Evolutionary conservation across 2,888 invertebrate genomes (phyloP).

Genomic region (Dioctria linearis): DNA sequence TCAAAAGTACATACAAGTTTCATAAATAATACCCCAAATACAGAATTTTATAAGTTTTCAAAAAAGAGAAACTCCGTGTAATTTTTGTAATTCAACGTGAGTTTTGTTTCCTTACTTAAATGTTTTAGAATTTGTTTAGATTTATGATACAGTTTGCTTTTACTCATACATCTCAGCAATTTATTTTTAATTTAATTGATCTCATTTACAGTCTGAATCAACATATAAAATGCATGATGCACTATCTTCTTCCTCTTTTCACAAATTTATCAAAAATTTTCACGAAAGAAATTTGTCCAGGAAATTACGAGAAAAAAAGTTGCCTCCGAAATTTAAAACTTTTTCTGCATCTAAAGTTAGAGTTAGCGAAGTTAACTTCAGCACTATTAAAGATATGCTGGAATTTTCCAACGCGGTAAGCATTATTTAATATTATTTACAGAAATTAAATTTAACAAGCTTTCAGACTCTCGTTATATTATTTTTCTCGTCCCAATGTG

Average conservation of each 20-base stretch:
- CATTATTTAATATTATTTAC: neutral
- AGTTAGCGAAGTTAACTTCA: neutral
- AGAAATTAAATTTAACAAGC: neutral
- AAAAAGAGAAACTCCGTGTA: too few relatives aligned
- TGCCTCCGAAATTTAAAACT: neutral
- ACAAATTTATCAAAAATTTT: slow-evolving; percentile 55
- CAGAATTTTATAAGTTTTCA: too few relatives aligned
- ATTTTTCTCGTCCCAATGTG: slow-evolving; percentile 85
- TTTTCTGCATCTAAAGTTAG: neutral
- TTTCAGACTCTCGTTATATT: slow-evolving; percentile 81
- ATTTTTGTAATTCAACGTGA: too few relatives aligned
- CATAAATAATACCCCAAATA: too few relatives aligned
- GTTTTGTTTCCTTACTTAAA: too few relatives aligned
- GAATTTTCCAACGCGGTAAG: neutral
- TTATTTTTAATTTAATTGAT: too few relatives aligned
- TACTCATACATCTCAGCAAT: too few relatives aligned
- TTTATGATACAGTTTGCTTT: too few relatives aligned
- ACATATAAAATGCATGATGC: slow-evolving; percentile 64
- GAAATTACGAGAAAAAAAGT: slow-evolving; percentile 63
- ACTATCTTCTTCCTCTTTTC: slow-evolving; percentile 52
- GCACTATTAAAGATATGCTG: neutral
- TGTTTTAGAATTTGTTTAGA: too few relatives aligned
- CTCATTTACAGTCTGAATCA: slow-evolving; percentile 77
- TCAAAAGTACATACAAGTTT: too few relatives aligned
- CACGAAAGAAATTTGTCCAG: slow-evolving; percentile 58